These are phyloP conservation scores for Diplolepis rosae DNA, from an alignment of 2,888 invertebrate species.

Conservation along the genomic window DNA sequence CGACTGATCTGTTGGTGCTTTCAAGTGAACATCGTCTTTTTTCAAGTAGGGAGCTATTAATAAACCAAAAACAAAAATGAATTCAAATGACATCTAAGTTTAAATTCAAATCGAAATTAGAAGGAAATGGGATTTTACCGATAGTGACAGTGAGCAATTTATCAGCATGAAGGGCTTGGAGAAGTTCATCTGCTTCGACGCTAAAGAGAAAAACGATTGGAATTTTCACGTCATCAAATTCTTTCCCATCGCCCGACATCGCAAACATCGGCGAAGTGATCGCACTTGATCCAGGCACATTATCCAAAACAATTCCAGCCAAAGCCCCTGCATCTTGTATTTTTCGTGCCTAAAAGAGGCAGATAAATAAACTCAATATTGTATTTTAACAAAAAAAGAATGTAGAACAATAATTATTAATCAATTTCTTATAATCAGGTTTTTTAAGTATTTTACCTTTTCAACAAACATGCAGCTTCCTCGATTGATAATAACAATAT, in stretches of 20 bases:
- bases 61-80: slow-evolving; percentile 8
- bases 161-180: slow-evolving; percentile 75
- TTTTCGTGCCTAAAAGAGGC: slow-evolving; percentile 79
- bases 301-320: slow-evolving; percentile 91
- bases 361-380: not conserved
- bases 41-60: not conserved
- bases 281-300: slow-evolving; percentile 84
- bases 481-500: slow-evolving; percentile 89
- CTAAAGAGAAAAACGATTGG: slow-evolving; percentile 94
- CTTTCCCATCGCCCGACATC: slow-evolving; percentile 93
- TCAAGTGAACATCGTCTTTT: slow-evolving; percentile 65
- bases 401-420: not conserved
- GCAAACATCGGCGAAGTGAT: slow-evolving; percentile 90
- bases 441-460: slow-evolving; percentile 76
- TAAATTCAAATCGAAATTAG: not conserved
- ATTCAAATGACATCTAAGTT: slow-evolving; percentile 26
- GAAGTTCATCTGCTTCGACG: slow-evolving; percentile 83
- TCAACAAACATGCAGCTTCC: slow-evolving; percentile 97
- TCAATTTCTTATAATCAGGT: not conserved
- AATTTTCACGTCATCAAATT: slow-evolving; percentile 86
- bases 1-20: slow-evolving; percentile 68
- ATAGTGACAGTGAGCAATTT: slow-evolving; percentile 63
- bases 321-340: slow-evolving; percentile 88
- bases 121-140: slow-evolving; percentile 48
- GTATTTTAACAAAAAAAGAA: not conserved